Conservation (phyloP, 53 echinoderm and acorn worm genomes). For the Crossaster papposus region DNA sequence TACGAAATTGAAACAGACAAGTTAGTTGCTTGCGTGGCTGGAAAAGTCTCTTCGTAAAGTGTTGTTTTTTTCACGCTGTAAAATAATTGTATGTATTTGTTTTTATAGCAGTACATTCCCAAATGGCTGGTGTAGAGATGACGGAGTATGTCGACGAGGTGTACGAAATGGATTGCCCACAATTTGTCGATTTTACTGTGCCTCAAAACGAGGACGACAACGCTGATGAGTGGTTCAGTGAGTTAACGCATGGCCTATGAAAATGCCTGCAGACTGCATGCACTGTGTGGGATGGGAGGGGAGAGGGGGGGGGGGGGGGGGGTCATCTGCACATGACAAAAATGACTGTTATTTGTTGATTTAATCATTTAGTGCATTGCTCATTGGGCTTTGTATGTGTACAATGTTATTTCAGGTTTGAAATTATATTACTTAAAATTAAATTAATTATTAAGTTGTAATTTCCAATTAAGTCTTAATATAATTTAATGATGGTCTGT, state of each 20-base stretch:
- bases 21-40: background rate
- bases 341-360: no score
- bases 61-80: background rate
- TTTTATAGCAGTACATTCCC: background rate
- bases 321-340: no score
- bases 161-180: slow-evolving; percentile 80
- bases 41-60: background rate
- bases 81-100: background rate
- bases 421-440: no score
- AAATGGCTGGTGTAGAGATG: slow-evolving; percentile 1
- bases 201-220: slow-evolving; percentile 66
- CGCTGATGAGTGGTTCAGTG: slow-evolving; percentile 88
- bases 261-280: background rate
- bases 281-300: no score
- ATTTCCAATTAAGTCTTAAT: no score
- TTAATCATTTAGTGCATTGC: no score
- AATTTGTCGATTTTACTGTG: slow-evolving; percentile 80
- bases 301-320: no score
- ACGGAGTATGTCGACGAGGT: slow-evolving; percentile 49
- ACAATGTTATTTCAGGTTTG: no score
- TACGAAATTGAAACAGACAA: slow-evolving; percentile 59
- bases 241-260: no score
- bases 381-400: no score
- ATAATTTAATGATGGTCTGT: no score
- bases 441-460: no score